A percentile compares a stretch with the other conserved stretches of the same genome.
phyloP scores from a whole-genome alignment of 1,140 invertebrate species.

The Drosophila pseudoananassae region DNA sequence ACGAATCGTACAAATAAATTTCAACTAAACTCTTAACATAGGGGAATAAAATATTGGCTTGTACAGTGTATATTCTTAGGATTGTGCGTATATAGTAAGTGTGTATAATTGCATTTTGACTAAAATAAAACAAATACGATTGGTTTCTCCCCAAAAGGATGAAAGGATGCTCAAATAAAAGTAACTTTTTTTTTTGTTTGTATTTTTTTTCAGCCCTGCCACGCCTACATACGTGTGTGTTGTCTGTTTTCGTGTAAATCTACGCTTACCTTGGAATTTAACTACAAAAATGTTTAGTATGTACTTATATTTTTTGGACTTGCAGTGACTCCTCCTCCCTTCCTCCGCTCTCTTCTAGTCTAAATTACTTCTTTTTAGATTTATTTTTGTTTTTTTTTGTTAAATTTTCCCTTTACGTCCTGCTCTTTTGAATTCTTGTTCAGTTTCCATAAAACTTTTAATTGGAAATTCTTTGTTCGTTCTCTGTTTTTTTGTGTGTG shows the following conservation, averaged over 20 bases:
- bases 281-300: conserved; percentile 74
- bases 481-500: conserved; percentile 21
- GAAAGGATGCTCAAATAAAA: conserved; percentile 3
- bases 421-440: conserved; percentile 22
- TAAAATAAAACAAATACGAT: conserved; percentile 48
- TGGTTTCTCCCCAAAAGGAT: conserved; percentile 19
- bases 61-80: conserved; percentile 28
- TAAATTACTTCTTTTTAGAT: conserved; percentile 25
- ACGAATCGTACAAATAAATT: conserved; percentile 56
- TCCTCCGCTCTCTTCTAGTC: conserved; percentile 23
- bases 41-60: conserved; percentile 24
- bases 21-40: conserved; percentile 63
- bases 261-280: conserved; percentile 73
- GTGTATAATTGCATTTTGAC: conserved; percentile 42
- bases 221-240: conserved; percentile 46
- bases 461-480: conserved; percentile 62
- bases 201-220: conserved; percentile 20
- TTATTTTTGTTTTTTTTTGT: conserved; percentile 4
- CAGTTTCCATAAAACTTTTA: conserved; percentile 53
- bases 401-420: conserved; percentile 22
- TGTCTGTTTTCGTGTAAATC: conserved; percentile 53
- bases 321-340: conserved; percentile 42
- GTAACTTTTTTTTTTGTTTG: conserved; percentile 39
- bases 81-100: conserved; percentile 44
- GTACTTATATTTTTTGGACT: conserved; percentile 79